Base-by-base conservation (phyloP, 2,797 vertebrate species). In the Micromesistius poutassou region DNA sequence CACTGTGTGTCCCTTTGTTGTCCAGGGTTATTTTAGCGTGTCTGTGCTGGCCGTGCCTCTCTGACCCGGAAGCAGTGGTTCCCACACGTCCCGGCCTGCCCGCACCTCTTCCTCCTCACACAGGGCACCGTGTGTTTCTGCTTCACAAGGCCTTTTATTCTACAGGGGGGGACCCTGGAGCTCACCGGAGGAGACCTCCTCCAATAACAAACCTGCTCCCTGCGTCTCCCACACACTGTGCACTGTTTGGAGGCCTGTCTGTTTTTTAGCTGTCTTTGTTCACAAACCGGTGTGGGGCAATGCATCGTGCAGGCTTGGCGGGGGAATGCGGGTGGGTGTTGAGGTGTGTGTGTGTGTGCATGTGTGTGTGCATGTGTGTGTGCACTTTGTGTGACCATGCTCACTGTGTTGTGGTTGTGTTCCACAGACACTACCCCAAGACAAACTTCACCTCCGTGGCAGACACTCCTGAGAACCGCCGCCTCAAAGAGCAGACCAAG, bases 401-500 rank as follows among this genome's bases (percentile, higher is more conserved):
- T 76, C 50, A 16, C 76, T 79, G 31, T 80, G 79, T 77, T 82
- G 25, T 84, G 50, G 83, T 74, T 74, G 81, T 90, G 13, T 90
- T 84, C 90, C 85, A 25, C 93, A 99, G 97, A 94, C 98, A 99
- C 95, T 99, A 99, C 93, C 97, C 98, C 79, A 98, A 96, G 94
- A 95, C 97, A 83, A 92, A 94, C 84, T 99, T 98, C 93, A 99
- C 98, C 91, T 95, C 93, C 83, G 97, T 99, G 93, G 96, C 96
- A 5, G 98, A 99, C 90, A 98, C 98, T 82, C 97, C 97, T 2
- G 97, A 99, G 95, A 99, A 99, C 91, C 94, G 96, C 86, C 97
- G 98, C 55, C 95, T 99, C 80, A 97, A 97, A 96, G 94, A 98
- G 89, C 98, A 99, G 94, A 98, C 94, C 7, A 95, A 97, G 94